Evolutionary conservation across 2,797 vertebrate genomes (phyloP).

Genomic region (Podarcis lilfordi): DNA sequence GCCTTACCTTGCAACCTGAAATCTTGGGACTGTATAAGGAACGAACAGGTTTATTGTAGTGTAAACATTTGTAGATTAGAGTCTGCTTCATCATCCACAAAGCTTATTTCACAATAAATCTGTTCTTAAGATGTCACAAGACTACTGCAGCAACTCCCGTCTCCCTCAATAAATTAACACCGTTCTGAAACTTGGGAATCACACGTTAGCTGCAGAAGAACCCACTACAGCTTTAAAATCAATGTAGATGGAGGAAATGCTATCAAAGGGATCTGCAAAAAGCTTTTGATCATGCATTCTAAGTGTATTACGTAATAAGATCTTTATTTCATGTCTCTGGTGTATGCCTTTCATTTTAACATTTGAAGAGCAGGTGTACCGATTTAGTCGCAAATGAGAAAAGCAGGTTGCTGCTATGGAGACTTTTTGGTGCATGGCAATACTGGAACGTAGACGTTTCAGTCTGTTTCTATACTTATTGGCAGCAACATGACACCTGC

Average conservation of each 20-base stretch:
- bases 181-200: not conserved
- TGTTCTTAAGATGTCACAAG: not conserved
- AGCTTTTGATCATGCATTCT: slow-evolving; percentile 19
- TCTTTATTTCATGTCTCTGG: slow-evolving; percentile 31
- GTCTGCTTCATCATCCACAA: not conserved
- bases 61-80: not conserved
- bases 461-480: slow-evolving; percentile 53
- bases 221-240: not conserved
- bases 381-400: slow-evolving; percentile 68
- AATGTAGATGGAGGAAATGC: not conserved
- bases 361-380: slow-evolving; percentile 69
- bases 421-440: slow-evolving; percentile 40
- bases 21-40: not conserved
- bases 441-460: slow-evolving; percentile 24
- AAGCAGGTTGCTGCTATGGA: slow-evolving; percentile 65
- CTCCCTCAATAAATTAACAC: not conserved
- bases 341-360: slow-evolving; percentile 52
- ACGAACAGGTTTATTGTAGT: not conserved
- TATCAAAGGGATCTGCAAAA: not conserved
- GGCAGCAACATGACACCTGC: slow-evolving; percentile 36
- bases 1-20: not conserved
- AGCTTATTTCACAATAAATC: not conserved
- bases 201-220: not conserved
- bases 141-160: not conserved
- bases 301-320: slow-evolving; percentile 41